Evolutionary conservation across 2,113 vertebrate species (phyloP).

Genomic region (Boulengeromyrus knoepffleri): DNA sequence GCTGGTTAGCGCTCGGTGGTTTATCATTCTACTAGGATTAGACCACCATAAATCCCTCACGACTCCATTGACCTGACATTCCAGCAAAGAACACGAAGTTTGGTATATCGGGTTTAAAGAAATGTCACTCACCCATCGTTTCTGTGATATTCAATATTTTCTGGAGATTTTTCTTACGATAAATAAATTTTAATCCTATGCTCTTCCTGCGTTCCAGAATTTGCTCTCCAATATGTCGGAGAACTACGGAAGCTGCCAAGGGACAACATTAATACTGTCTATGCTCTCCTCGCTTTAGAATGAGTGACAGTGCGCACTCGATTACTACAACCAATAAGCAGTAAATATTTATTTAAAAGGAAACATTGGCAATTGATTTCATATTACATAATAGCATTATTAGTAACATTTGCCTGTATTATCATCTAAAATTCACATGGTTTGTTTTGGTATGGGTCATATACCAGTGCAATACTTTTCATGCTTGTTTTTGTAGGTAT

Average conservation of each 20-base stretch:
- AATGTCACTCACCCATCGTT: conserved; percentile 56
- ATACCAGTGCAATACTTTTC: not conserved
- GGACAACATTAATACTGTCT: conserved; percentile 34
- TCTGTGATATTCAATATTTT: conserved; percentile 21
- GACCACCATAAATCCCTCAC: not conserved
- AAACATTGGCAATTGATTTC: not conserved
- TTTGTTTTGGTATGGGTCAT: not conserved
- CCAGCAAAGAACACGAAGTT: not conserved
- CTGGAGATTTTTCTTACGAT: conserved; percentile 16
- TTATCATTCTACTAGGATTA: not conserved
- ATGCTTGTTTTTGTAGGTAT: not conserved
- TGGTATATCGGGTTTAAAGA: no score
- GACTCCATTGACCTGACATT: not conserved
- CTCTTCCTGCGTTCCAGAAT: conserved; percentile 50
- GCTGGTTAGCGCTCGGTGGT: not conserved
- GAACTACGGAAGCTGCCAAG: conserved; percentile 43
- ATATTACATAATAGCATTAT: not conserved
- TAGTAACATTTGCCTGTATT: not conserved
- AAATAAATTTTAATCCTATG: conserved; percentile 36
- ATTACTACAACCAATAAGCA: not conserved
- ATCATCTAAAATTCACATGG: not conserved
- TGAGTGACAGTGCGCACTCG: not conserved
- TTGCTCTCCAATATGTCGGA: conserved; percentile 63
- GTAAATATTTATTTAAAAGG: not conserved
- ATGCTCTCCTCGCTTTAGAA: not conserved